These are phyloP conservation scores for Eutrigla gurnardus DNA, from an alignment of 2,797 vertebrate species.

Conservation along the genomic window DNA sequence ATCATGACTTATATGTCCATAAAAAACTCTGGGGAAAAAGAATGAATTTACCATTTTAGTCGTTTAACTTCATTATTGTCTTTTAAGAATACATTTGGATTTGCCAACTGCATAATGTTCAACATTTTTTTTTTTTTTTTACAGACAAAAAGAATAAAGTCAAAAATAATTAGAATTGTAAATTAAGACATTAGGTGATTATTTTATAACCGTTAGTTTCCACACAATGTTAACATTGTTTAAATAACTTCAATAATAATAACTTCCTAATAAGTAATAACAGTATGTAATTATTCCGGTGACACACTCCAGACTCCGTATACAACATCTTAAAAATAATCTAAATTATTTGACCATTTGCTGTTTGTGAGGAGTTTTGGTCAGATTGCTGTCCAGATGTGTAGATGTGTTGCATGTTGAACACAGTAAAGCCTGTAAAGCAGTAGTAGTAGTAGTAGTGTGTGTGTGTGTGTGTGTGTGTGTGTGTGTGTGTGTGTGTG, in stretches of 20 bases:
- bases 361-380: constrained; percentile 55
- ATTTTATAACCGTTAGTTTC: neutral
- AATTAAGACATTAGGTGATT: neutral
- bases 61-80: too few relatives aligned
- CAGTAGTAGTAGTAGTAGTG: constrained; percentile 21
- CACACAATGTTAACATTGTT: too few relatives aligned
- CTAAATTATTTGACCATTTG: neutral
- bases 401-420: neutral
- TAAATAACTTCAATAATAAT: too few relatives aligned
- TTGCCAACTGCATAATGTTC: too few relatives aligned
- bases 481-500: constrained; percentile 2
- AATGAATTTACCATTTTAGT: too few relatives aligned
- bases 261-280: too few relatives aligned
- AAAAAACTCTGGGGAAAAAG: neutral
- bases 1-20: neutral
- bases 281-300: neutral
- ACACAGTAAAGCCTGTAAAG: constrained; percentile 38
- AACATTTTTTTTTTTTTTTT: too few relatives aligned
- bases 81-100: too few relatives aligned
- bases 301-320: constrained; percentile 34
- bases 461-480: constrained; percentile 24
- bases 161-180: neutral
- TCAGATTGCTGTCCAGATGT: constrained; percentile 37
- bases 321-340: neutral
- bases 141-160: too few relatives aligned